phyloP scores from a whole-genome alignment of 2,888 invertebrate species.

The Lydus trimaculatus region DNA sequence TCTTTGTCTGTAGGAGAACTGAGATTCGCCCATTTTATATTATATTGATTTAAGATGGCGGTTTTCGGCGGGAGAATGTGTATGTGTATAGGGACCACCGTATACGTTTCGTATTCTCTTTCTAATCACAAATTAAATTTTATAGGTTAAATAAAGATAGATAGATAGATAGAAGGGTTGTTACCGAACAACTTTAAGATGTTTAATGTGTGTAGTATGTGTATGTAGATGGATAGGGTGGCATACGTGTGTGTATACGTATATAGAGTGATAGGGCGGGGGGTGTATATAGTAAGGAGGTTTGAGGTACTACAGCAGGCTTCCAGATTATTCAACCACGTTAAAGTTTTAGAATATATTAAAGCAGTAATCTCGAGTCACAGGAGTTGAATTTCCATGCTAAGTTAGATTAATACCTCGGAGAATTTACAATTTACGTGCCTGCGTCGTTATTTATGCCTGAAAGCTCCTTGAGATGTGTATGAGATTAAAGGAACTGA shows the following conservation, averaged over 20 bases:
- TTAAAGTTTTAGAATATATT: constrained; percentile 62
- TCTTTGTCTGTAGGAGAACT: constrained; percentile 56
- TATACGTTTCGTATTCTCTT: not conserved
- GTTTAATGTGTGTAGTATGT: constrained; percentile 1
- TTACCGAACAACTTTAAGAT: constrained; percentile 6
- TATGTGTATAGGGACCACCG: not conserved
- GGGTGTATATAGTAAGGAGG: constrained; percentile 11
- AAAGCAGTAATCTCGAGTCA: constrained; percentile 61
- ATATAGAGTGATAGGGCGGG: not conserved
- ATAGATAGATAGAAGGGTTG: constrained; percentile 2
- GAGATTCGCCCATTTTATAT: constrained; percentile 62
- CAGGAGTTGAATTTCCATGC: constrained; percentile 62
- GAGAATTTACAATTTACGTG: constrained; percentile 62
- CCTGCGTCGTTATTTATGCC: constrained; percentile 61
- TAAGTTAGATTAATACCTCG: constrained; percentile 63
- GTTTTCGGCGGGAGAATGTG: constrained; percentile 19
- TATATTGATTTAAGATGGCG: constrained; percentile 62
- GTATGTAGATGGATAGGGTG: not conserved
- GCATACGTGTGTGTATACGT: constrained; percentile 7
- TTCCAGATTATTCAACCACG: constrained; percentile 55
- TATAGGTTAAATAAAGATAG: not conserved
- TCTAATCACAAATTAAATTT: not conserved
- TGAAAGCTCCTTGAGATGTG: constrained; percentile 60
- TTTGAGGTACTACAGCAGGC: constrained; percentile 17
- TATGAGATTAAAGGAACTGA: constrained; percentile 35